phyloP scores from a whole-genome alignment of 1,140 invertebrate genomes.

The Calliphora vicina region DNA sequence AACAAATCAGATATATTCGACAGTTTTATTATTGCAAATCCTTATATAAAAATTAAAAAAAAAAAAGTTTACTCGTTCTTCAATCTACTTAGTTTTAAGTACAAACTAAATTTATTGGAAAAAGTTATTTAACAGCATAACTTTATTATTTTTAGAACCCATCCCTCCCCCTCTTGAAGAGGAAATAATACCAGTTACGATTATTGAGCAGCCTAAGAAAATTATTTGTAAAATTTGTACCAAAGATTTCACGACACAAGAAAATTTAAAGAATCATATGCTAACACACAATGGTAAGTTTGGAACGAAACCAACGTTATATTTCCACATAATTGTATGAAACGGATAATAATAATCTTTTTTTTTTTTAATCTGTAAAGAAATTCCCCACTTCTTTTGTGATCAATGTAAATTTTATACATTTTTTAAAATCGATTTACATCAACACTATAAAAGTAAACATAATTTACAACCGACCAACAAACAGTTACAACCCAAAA shows the following conservation, averaged over 20 bases:
- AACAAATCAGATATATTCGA: too few species aligned
- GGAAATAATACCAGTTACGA: constrained; percentile 19
- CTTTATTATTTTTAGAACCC: not conserved
- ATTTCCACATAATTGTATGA: not conserved
- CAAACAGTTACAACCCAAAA: constrained; percentile 40
- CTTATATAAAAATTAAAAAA: too few species aligned
- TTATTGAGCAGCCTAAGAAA: constrained; percentile 24
- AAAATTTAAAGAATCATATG: constrained; percentile 55
- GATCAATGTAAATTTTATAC: constrained; percentile 54
- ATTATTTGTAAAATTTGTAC: constrained; percentile 40
- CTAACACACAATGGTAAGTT: constrained; percentile 51
- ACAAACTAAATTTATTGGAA: too few species aligned
- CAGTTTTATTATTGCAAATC: too few species aligned
- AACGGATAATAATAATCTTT: too few species aligned
- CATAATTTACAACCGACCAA: constrained; percentile 44
- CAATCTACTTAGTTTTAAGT: too few species aligned
- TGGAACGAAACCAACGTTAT: not conserved
- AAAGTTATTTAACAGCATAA: too few species aligned
- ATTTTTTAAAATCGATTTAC: constrained; percentile 52
- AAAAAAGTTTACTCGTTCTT: too few species aligned
- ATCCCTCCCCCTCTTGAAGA: not conserved
- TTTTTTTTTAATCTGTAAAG: constrained; percentile 38
- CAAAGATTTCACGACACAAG: constrained; percentile 46
- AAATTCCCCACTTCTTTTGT: constrained; percentile 58
- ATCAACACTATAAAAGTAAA: constrained; percentile 48